Base-by-base conservation (phyloP, 30 jellyfish, hydroid and myxozoan genomes). In the Clytia hemisphaerica region DNA sequence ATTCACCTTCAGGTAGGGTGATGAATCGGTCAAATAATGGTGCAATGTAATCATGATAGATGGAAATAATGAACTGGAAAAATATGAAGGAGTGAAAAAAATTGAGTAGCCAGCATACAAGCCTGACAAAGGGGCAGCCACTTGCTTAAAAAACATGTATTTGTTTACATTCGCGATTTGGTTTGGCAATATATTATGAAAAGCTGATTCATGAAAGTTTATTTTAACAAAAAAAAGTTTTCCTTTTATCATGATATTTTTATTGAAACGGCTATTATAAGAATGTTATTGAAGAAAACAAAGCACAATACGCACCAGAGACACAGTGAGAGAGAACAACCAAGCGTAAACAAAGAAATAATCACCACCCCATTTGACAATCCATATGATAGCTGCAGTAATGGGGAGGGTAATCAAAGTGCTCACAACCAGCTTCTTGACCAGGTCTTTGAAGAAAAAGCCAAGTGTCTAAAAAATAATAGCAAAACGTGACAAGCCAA, bases 31-130 rank as follows among this genome's bases (percentile, higher is more conserved):
- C 99, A 37, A 91, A 91, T 69, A 85, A 63, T 7, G 99, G 99
- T 4, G 99, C 99, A 36, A 91, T 91, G 89, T 91, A 91, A 61
- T 91, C 99, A 38, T 91, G 99, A 66, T 91, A 91, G 19, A 91
- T 63, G 15, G 99, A 76, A 83, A 91, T 78, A 70, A 91, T 36
- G 62, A 91, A 82, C 99, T 91, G 76, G 28, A 68, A 55, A 21
- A 15, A 40, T 15, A 30, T 46, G 37, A n/a, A n/a, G n/a, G n/a
- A n/a, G n/a, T n/a, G n/a, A n/a, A n/a, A n/a, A n/a, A n/a, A n/a
- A n/a, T n/a, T n/a, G n/a, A n/a, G n/a, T n/a, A n/a, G n/a, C n/a
- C n/a, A n/a, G n/a, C n/a, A n/a, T n/a, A n/a, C n/a, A n/a, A n/a
- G n/a, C n/a, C n/a, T n/a, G n/a, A n/a, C n/a, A n/a, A n/a, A n/a